phyloP scores from a whole-genome alignment of 2,797 vertebrate species.

The Enteromius afrohamiltoni region DNA sequence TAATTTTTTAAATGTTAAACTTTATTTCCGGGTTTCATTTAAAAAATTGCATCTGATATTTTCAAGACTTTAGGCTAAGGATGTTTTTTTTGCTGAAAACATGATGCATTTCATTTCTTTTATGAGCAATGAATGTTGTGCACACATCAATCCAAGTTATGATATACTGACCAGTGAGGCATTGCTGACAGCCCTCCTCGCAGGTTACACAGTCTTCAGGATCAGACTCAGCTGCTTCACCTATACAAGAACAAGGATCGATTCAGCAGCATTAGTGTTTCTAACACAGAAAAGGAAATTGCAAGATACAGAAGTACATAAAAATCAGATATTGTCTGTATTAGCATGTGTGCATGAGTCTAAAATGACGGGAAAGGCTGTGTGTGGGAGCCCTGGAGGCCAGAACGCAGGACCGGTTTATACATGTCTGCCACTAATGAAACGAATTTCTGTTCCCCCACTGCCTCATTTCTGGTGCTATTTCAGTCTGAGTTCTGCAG shows the following conservation, averaged over 20 bases:
- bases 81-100: background rate
- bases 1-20: background rate
- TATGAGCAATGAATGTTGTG: background rate
- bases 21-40: background rate
- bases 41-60: background rate
- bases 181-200: slow-evolving; percentile 85
- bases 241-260: slow-evolving; percentile 65
- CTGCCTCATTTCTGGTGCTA: slow-evolving; percentile 46
- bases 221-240: slow-evolving; percentile 75
- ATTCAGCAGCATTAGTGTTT: background rate
- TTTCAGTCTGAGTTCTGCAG: slow-evolving; percentile 46
- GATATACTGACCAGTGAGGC: slow-evolving; percentile 80
- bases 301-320: background rate
- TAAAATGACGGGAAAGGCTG: background rate
- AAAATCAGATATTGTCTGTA: background rate
- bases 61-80: background rate
- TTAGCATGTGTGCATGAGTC: background rate
- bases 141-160: slow-evolving; percentile 8
- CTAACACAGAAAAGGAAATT: slow-evolving; percentile 16
- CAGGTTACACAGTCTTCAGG: slow-evolving; percentile 81
- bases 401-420: slow-evolving; percentile 50
- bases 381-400: slow-evolving; percentile 42
- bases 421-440: slow-evolving; percentile 64
- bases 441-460: slow-evolving; percentile 63
- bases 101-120: background rate